Base-by-base conservation (phyloP, 2,797 vertebrate species). In the Microctenopoma stevenorrisi region DNA sequence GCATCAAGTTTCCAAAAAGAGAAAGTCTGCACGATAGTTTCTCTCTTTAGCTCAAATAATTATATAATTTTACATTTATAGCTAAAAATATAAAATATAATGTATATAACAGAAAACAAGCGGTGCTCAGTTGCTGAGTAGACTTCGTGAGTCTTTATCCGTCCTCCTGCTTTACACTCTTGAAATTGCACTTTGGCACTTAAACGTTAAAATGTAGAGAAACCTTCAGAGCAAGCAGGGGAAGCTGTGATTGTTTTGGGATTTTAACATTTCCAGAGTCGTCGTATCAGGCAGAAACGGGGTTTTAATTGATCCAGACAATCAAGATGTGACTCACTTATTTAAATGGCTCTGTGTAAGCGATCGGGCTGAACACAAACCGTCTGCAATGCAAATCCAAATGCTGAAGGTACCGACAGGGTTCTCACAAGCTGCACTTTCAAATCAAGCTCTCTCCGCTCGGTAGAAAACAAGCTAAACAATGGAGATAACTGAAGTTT, bases 401-500 rank as follows among this genome's bases (percentile, higher is more conserved):
- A 58, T 28, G 58, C 51, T 55, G 53, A 43, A 43, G 66, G 61
- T 51, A 3, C 56, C 14, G 55, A 73, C 74, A 35, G 63, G 66
- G 68, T 56, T 68, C 53, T 54, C 52, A 55, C 50, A 25, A 46
- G 64, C 55, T 75, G 59, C 68, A 11, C 18, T 62, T 54, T 55
- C 0, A 30, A 69, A 61, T 59, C 46, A 50, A 40, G 58, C 54
- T n/a, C 5, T 49, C 22, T 72, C 13, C 9, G 26, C 26, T 57
- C 46, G 33, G 60, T 35, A 18, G 47, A n/a, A 52, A 13, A 52
- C 33, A 48, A 52, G 62, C 52, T 3, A 59, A 53, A 48, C 35
- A 25, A 3, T 1, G 52, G 4, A n/a, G 53, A 54, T 37, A 44
- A 22, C 14, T 71, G 46, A 22, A 12, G 55, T 26, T 9, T 28